Evolutionary conservation across 2,113 vertebrate species (phyloP), one percentile per base, ranked within the genome.

Genomic region (Perca fluviatilis): DNA sequence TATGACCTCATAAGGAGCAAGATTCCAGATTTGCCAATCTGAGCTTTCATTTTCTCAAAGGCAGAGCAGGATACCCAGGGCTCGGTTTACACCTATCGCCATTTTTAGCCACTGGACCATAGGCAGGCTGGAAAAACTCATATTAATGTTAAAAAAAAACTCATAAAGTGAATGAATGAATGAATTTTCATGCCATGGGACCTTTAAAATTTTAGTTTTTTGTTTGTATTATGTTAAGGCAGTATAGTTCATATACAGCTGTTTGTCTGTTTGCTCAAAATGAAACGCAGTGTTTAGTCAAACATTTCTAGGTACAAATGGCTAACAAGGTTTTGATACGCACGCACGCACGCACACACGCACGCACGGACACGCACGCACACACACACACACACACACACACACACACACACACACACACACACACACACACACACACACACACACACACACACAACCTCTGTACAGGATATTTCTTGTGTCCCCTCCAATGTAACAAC

Each of bases 401-500:
- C 56, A 68, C 33, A 33, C 33, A 33, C 18, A 69, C 47, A 62
- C 13, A 49, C 47, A 51, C 60, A 43, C 49, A 54, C 3, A 61
- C 14, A 63, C 36, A 43, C 50, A 27, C 49, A 46, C 2, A 62
- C 21, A 47, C 25, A 47, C 13, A 47, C 2, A n/a, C 10, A 40
- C 18, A 40, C 33, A 68, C 10, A 8, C 30, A 75, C n/a, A 18
- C n/a, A 49, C 56, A 68, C 6, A n/a, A n/a, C 27, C 6, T 60
- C 21, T 18, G n/a, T 3, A 54, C 16, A 61, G n/a, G 19, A 46
- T 30, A 53, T 16, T 56, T 68, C 15, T 50, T 11, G 9, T 46
- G 23, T 12, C 18, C 47, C 23, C 63, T 77, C 61, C 36, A 16
- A 58, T 68, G 40, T 64, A 85, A 79, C 77, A 49, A 64, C 36